Base-by-base conservation (phyloP, 1,140 invertebrate genomes). In the Drosophila mayri region DNA sequence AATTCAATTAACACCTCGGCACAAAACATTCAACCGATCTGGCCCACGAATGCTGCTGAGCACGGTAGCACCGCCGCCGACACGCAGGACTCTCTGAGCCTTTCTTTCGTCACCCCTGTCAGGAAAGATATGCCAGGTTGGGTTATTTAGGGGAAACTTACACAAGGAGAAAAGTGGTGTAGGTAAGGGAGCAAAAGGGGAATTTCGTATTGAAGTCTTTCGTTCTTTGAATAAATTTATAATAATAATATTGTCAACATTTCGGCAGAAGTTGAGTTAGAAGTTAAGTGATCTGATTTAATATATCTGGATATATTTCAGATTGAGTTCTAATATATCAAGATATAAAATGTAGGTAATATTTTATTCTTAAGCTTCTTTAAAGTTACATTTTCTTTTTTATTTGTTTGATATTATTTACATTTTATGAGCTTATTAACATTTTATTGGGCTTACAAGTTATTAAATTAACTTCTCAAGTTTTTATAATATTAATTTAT, bases 1-100 rank as follows among this genome's bases (percentile, higher is more conserved):
- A 92, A 92, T 92, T 92, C 90, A 92, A 92, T 92, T 92, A 92
- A 92, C 90, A 92, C 90, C 90, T 92, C 76, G 55, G 68, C 78
- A 65, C 74, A 73, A 81, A 81, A 84, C 68, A 80, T 68, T 62
- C 66, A 58, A 32, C 58, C 67, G 62, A 70, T 74, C 68, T 60
- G 63, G 40, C 78, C 41, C 59, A 44, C 59, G 50, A 61, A 49
- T 72, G 58, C 47, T 76, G 58, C 47, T 77, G 83, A 66, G 57
- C 60, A 65, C 76, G 65, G 84, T 83, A 59, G 83, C 72, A 49
- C 5, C 5, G 47, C 22, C 20, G 6, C 38, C 60, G 40, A 59
- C 84, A 84, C 84, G 76, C 79, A 83, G 75, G 65, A 79, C 84
- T 61, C 61, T n/a, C 63, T 25, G 32, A 30, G 47, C 47, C 59